These are phyloP conservation scores for Cephus nigrinus DNA, from an alignment of 2,888 invertebrate genomes.

Conservation along the genomic window DNA sequence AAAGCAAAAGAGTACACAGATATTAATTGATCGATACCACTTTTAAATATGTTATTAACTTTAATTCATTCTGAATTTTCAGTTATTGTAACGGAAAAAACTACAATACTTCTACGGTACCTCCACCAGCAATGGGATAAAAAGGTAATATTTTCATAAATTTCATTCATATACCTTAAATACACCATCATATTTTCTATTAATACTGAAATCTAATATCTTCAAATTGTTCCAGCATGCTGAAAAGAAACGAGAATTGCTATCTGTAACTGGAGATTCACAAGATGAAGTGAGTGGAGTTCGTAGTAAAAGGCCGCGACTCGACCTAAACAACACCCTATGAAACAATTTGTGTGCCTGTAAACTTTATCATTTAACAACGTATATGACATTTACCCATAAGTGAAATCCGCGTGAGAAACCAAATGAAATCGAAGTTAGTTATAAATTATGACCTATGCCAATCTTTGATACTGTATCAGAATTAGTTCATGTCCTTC, in stretches of 20 bases:
- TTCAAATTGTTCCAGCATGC: slow-evolving; percentile 67
- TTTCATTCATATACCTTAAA: neutral
- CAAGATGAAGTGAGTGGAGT: slow-evolving; percentile 71
- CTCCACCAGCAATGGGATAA: slow-evolving; percentile 97
- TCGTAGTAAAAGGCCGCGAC: slow-evolving; percentile 73
- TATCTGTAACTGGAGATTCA: slow-evolving; percentile 65
- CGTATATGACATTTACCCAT: neutral
- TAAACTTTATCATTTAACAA: neutral
- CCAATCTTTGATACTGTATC: neutral
- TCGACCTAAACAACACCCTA: slow-evolving; percentile 63
- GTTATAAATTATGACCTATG: neutral
- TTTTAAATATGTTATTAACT: neutral
- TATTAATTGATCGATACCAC: slow-evolving; percentile 12
- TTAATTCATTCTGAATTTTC: slow-evolving; percentile 59
- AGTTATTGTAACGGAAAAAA: slow-evolving; percentile 96
- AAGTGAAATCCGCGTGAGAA: neutral
- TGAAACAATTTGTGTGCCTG: slow-evolving; percentile 36
- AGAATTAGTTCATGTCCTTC: neutral
- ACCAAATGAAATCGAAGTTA: neutral
- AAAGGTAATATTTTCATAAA: slow-evolving; percentile 71
- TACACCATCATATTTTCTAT: slow-evolving; percentile 8
- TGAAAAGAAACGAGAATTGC: slow-evolving; percentile 72
- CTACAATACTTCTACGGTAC: slow-evolving; percentile 92
- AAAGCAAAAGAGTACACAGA: neutral
- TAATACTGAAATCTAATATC: slow-evolving; percentile 16